Base-by-base conservation (phyloP, 2,113 vertebrate genomes). In the Tragelaphus strepsiceros region DNA sequence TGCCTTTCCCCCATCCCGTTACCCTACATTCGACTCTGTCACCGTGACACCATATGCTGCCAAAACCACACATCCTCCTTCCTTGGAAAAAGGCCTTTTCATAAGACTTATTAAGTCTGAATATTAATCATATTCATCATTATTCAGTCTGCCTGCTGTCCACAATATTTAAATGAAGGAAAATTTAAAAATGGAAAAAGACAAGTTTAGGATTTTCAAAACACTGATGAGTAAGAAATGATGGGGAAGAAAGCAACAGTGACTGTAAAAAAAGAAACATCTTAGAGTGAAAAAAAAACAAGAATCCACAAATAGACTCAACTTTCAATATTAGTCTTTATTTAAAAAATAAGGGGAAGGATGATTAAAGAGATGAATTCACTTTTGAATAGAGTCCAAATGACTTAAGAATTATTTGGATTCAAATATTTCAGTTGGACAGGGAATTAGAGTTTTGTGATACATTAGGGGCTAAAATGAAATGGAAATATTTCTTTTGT, bases 81-180 rank as follows among this genome's bases (percentile, higher is more conserved):
- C 24, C 62, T 71, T 96, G 97, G 98, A 97, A 96, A 98, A 96
- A 94, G 81, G 86, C 93, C 97, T 97, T 97, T 98, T 96, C 94
- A 56, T 82, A 64, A 97, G 83, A 51, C 88, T 98, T 97, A 97
- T 62, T 96, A 95, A 98, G 82, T 94, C 89, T 97, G 61, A 94
- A 97, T 96, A 96, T 95, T 97, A 98, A 98, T 97, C 98, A 96
- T 82, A 88, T 78, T 96, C 96, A 49, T 98, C 97, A 39, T 86
- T 96, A 90, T 94, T 97, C 64, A 93, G n/a, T 93, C 94, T 97
- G 88, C 17, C 97, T 97, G 88, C 51, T 22, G 78, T 39, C 88
- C 90, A 97, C n/a, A 96, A 86, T 98, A 98, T 98, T 98, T 98
- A 97, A 97, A 93, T 94, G 80, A 96, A 96, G 89, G 39, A 85